Evolutionary conservation across 2,888 invertebrate species (phyloP), one percentile per base, ranked within the genome.

Genomic region (Acleris cristana): DNA sequence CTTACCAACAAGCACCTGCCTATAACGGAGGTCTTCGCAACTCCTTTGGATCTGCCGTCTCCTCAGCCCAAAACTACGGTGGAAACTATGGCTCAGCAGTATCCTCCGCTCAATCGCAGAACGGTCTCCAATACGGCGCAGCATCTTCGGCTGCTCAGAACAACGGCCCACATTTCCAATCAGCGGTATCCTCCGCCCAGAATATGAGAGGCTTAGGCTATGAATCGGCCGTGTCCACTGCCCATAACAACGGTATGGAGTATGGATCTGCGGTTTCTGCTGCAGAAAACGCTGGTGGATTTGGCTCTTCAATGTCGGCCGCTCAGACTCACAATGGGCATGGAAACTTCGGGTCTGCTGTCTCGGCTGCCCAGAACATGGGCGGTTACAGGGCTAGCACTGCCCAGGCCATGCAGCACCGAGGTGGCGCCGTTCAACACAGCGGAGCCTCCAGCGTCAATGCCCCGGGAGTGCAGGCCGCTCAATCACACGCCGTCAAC

Each of bases 401-500:
- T 1, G 84, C 89, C 0, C 89, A 90, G 14, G 73, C 83, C 10
- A 67, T 82, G 10, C 86, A 87, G 66, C 88, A 87, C 44, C 76
- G 75, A 10, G 86, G 81, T 2, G 77, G 74, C 21, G 69, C 73
- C 3, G 23, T 84, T 26, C 86, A 83, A 69, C 80, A 86, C 69
- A 86, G 83, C 34, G 86, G 83, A 1, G 89, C 90, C n/a, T 81
- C 83, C 70, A 83, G 82, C 73, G 78, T 87, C 71, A 80, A 87
- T 62, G 87, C 79, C 0, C 88, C 86, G 4, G 88, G 88, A 34
- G 65, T 89, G 60, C 87, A 87, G 62, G 82, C 86, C 2, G 78
- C 88, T 1, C 87, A 89, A 52, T 83, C 90, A 0, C 83, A 87
- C 65, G 81, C 90, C 44, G 73, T 88, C 62, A 88, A 88, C 72